These are phyloP conservation scores for Lasioglossum leucozonium DNA, from an alignment of 2,888 invertebrate genomes.

Conservation along the genomic window DNA sequence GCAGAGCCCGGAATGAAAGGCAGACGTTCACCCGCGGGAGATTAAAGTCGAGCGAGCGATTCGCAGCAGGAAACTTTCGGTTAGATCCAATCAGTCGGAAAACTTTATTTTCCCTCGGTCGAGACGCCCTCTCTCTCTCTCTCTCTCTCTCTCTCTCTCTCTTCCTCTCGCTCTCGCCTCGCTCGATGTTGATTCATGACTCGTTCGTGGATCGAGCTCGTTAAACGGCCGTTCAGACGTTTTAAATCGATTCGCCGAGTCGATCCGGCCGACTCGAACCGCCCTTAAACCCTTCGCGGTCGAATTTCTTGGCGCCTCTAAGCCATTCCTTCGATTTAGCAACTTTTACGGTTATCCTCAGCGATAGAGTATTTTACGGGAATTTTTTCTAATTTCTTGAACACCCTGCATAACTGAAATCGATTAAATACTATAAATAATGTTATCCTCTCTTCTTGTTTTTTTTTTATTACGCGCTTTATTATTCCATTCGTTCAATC, in stretches of 20 bases:
- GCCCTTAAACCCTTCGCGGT: neutral
- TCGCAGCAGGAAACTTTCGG: conserved; percentile 37
- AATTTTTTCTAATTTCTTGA: neutral
- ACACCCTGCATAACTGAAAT: neutral
- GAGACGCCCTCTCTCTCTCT: neutral
- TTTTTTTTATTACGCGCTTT: neutral
- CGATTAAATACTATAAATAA: too few relatives aligned
- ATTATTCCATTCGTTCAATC: neutral
- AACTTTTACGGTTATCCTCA: neutral
- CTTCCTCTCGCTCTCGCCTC: too few relatives aligned
- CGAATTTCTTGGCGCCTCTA: neutral
- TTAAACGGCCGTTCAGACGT: conserved; percentile 19
- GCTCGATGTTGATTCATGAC: conserved; percentile 52
- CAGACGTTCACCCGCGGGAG: conserved; percentile 41
- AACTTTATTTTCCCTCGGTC: conserved; percentile 54
- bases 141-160: too few relatives aligned
- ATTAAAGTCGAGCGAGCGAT: conserved; percentile 53
- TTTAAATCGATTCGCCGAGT: conserved; percentile 21
- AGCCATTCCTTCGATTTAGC: neutral
- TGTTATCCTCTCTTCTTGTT: too few relatives aligned
- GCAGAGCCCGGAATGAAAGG: neutral
- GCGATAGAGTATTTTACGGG: neutral
- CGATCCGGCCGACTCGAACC: neutral
- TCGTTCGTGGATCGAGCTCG: conserved; percentile 28
- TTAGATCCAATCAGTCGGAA: conserved; percentile 56